Evolutionary conservation across 2,888 invertebrate species (phyloP), one percentile per base, ranked within the genome.

Genomic region (Mystacides longicornis): DNA sequence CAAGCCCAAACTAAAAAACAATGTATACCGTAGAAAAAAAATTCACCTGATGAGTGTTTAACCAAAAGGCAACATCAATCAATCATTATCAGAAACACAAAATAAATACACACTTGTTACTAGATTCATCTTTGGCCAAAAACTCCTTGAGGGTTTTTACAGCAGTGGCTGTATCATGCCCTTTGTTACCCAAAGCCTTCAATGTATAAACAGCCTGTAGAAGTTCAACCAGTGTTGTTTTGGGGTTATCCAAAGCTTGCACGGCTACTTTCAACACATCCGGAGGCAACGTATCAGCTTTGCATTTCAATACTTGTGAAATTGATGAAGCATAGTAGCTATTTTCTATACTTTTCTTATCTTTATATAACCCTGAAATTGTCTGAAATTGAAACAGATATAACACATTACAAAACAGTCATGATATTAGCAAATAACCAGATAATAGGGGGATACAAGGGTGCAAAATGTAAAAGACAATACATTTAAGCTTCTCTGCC

Each of bases 91-190:
- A 27, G 5, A 27, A 27, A 27, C 11, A 7, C 7, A 27, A 27
- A 7, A 27, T 11, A 7, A 27, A 5, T 5, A 58, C 50, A n/a
- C 50, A 86, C 86, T 83, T 85, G 45, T 78, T 75, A 19, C 87
- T 76, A 58, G 86, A 85, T 65, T 93, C 92, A 72, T 95, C 94
- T 65, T 88, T 89, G 68, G 92, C 93, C 59, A 95, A 71, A 59
- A 85, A 75, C 57, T 85, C 83, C 66, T 89, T 83, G 31, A 94
- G 72, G 61, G 83, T 81, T 68, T 87, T 87, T 1, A 83, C 75
- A 20, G 88, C 74, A 68, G 88, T 89, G 21, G 81, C 77, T 46
- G 81, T 79, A 64, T 85, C 84, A 56, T 80, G 73, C 43, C 85
- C 67, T 2, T 80, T 71, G 62, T 86, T 81, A 1, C 86, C 86